A percentile compares a stretch with the other conserved stretches of the same genome.
phyloP scores from a whole-genome alignment of 2,113 vertebrate species.

The Myiagra hebetior region DNA sequence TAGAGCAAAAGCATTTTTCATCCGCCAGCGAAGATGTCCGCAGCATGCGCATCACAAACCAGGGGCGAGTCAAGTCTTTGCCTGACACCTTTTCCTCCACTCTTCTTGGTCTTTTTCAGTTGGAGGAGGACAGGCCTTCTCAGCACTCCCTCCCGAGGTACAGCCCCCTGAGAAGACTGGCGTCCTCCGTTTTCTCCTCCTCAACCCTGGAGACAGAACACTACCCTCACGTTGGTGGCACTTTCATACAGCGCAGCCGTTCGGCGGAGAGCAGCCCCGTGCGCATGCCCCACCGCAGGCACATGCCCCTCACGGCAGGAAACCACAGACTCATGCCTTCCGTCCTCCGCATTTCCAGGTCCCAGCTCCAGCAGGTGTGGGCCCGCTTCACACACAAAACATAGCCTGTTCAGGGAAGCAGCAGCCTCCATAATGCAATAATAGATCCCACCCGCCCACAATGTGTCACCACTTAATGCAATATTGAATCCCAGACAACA shows the following conservation, averaged over 20 bases:
- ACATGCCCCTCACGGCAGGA: conserved; percentile 79
- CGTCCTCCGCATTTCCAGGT: conserved; percentile 89
- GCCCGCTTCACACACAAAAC: conserved; percentile 96
- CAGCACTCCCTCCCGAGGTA: conserved; percentile 87
- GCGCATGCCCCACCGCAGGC: conserved; percentile 84
- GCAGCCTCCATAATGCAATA: conserved; percentile 80
- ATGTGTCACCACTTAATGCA: conserved; percentile 68
- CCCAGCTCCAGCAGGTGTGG: conserved; percentile 96
- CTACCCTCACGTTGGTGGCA: conserved; percentile 88
- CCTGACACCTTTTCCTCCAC: conserved; percentile 87
- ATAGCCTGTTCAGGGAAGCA: conserved; percentile 78
- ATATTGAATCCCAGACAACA: conserved; percentile 64
- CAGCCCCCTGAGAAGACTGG: conserved; percentile 97
- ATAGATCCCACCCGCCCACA: conserved; percentile 67
- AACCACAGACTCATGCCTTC: conserved; percentile 93
- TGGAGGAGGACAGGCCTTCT: conserved; percentile 91
- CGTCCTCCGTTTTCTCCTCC: conserved; percentile 99
- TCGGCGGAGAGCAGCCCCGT: conserved; percentile 98
- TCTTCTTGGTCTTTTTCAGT: conserved; percentile 99
- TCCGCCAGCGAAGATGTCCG: conserved; percentile 63
- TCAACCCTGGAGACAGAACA: conserved; percentile 97
- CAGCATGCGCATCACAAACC: conserved; percentile 72
- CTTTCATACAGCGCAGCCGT: conserved; percentile 98
- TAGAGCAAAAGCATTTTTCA: conserved; percentile 52
- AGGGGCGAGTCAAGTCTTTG: conserved; percentile 80